Base-by-base conservation (phyloP, 2,797 vertebrate species). In the Esox masquinongy region DNA sequence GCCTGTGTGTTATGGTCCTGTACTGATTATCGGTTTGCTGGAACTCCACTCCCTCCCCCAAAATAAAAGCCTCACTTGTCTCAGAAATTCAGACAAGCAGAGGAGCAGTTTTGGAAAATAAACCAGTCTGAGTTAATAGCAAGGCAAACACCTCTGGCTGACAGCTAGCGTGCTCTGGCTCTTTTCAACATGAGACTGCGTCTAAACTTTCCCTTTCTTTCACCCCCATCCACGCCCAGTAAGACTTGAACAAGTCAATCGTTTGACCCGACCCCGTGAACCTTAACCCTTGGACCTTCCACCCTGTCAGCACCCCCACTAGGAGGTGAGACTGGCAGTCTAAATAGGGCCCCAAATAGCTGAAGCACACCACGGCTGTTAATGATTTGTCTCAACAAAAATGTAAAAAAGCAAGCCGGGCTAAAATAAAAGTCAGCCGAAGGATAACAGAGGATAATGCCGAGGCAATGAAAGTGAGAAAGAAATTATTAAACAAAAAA, bases 101-200 rank as follows among this genome's bases (percentile, higher is more conserved):
- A 69, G 64, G 86, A 87, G 90, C 84, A 79, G 81, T 72, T 90
- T 88, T 85, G 69, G 81, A 93, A 93, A 94, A 93, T 91, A 94
- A 94, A 94, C 89, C 84, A 56, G 36, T 73, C 70, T 26, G 80
- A 87, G 85, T 83, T 92, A 93, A 93, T 92, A 87, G 89, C 83
- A 89, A 90, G 68, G 81, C 88, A 92, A 93, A 94, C 92, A 92
- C 90, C 86, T 89, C 73, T 68, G 70, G 53, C 77, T 91, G 87
- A 89, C 92, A 92, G 86, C 83, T 78, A 81, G 87, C 82, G 76
- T 77, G 80, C 72, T 90, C 92, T 93, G 92, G 89, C 83, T 91
- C 88, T 73, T 75, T 88, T 94, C 92, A 92, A 85, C 73, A 51
- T 88, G 91, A 93, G 91, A 90, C 76, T 78, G 77, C 81, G 80